Percentiles rank a stretch among this genome's conserved stretches.
These are phyloP conservation scores for Pararge aegeria DNA, from an alignment of 1,140 invertebrate species.

Conservation along the genomic window DNA sequence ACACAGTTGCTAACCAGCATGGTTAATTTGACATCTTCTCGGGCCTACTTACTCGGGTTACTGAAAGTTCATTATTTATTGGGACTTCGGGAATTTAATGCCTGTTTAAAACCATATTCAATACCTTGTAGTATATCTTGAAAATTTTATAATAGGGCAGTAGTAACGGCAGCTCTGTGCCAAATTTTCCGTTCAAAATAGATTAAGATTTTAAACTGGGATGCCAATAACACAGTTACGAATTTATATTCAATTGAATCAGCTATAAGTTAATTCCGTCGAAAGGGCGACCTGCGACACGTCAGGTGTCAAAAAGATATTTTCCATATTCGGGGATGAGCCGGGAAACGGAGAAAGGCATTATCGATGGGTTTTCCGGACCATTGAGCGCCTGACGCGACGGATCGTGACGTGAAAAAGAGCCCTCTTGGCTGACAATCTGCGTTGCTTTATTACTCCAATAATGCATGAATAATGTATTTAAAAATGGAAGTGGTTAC, in stretches of 20 bases:
- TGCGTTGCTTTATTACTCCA: slow-evolving; percentile 39
- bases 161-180: too few relatives aligned
- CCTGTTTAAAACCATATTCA: too few relatives aligned
- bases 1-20: too few relatives aligned
- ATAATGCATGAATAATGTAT: slow-evolving; percentile 24
- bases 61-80: too few relatives aligned
- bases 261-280: slow-evolving; percentile 13
- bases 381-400: slow-evolving; percentile 41
- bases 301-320: slow-evolving; percentile 36
- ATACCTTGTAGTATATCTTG: too few relatives aligned
- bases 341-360: slow-evolving; percentile 34
- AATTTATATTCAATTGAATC: background rate
- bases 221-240: background rate
- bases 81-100: too few relatives aligned
- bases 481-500: background rate
- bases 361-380: slow-evolving; percentile 42
- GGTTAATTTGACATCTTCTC: too few relatives aligned
- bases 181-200: too few relatives aligned
- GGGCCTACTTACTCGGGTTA: too few relatives aligned
- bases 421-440: slow-evolving; percentile 36
- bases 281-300: slow-evolving; percentile 18
- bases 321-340: slow-evolving; percentile 36
- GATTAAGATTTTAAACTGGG: background rate
- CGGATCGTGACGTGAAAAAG: slow-evolving; percentile 40
- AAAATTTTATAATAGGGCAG: too few relatives aligned